A percentile compares a stretch with the other conserved stretches of the same genome.
Evolutionary conservation across 2,888 invertebrate species (phyloP).

Genomic region (Nebria brevicollis): DNA sequence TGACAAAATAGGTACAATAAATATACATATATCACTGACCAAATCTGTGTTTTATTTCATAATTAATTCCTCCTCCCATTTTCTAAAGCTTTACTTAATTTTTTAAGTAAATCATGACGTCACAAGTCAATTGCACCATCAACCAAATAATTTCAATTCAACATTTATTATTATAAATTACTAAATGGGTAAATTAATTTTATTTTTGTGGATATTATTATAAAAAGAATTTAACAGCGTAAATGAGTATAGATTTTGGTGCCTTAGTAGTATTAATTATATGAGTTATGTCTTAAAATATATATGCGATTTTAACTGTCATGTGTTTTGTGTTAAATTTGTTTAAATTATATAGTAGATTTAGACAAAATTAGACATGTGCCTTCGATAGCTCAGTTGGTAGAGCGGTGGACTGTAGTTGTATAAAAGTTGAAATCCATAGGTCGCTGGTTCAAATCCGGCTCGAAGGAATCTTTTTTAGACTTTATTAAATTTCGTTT

Average conservation of each 20-base stretch:
- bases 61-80: background rate
- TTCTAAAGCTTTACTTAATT: too few relatives aligned
- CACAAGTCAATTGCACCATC: too few relatives aligned
- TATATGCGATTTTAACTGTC: too few relatives aligned
- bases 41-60: slow-evolving; percentile 10
- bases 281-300: too few relatives aligned
- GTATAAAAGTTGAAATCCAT: slow-evolving; percentile 64
- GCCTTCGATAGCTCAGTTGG: slow-evolving; percentile 61
- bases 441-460: slow-evolving; percentile 77
- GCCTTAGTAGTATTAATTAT: too few relatives aligned
- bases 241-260: too few relatives aligned
- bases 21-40: slow-evolving; percentile 39
- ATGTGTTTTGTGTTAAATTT: background rate
- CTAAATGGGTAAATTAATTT: too few relatives aligned
- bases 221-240: too few relatives aligned
- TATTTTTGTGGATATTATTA: too few relatives aligned
- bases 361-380: background rate
- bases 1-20: slow-evolving; percentile 40
- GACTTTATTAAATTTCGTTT: background rate
- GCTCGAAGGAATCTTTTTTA: slow-evolving; percentile 67
- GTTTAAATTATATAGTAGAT: background rate
- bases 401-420: slow-evolving; percentile 61
- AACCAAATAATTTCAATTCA: too few relatives aligned
- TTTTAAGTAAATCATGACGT: too few relatives aligned
- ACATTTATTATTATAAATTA: too few relatives aligned